Evolutionary conservation across 2,797 vertebrate species (phyloP).

Genomic region (Apogon talboti): DNA sequence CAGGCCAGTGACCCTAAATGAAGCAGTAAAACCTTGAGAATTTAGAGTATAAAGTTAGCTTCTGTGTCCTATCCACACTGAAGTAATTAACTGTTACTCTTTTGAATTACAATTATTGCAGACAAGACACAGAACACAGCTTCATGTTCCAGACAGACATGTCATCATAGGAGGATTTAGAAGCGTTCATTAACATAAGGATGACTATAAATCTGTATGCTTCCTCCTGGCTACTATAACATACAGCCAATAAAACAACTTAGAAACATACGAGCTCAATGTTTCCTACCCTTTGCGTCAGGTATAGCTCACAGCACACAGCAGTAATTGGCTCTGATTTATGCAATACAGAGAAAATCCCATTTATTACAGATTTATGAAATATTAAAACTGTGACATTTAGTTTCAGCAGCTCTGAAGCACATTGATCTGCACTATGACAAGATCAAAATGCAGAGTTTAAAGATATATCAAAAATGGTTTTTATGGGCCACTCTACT

Average conservation of each 20-base stretch:
- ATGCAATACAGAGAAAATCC: conserved; percentile 23
- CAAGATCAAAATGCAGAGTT: conserved; percentile 1
- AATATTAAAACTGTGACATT: conserved; percentile 46
- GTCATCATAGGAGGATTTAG: conserved; percentile 5
- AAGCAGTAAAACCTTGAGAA: not conserved
- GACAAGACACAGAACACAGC: accelerated
- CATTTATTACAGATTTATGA: conserved; percentile 45
- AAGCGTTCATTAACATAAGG: conserved; percentile 6
- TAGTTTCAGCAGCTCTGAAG: conserved; percentile 4
- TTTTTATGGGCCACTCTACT: not conserved
- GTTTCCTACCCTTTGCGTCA: conserved; percentile 2
- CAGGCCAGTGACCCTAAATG: not conserved
- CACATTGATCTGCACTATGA: not conserved
- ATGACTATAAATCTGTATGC: conserved; percentile 29
- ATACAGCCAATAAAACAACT: conserved; percentile 24
- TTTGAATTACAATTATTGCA: conserved; percentile 3
- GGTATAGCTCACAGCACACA: not conserved
- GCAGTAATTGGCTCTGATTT: conserved; percentile 1
- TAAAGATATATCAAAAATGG: not conserved
- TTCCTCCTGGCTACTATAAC: not conserved
- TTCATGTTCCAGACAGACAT: not conserved
- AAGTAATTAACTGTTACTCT: not conserved
- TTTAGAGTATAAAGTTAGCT: not conserved
- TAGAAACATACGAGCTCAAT: conserved; percentile 3
- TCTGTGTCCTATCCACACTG: not conserved